Evolutionary conservation across 2,113 vertebrate genomes (phyloP).

Genomic region (Burhinus bistriatus): DNA sequence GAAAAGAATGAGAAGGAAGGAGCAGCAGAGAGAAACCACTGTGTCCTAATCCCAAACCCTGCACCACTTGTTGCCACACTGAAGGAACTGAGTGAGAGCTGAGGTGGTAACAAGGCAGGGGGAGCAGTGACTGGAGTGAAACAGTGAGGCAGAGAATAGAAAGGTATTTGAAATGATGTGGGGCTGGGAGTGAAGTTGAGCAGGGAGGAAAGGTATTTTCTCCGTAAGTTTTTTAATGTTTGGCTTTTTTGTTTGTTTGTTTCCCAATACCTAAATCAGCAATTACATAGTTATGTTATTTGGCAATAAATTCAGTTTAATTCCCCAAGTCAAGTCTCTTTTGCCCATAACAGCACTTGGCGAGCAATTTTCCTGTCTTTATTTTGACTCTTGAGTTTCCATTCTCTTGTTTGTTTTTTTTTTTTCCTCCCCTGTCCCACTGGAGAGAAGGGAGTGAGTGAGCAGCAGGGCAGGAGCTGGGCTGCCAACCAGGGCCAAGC

Average conservation of each 20-base stretch:
- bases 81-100: background rate
- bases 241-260: background rate
- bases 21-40: background rate
- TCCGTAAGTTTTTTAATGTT: background rate
- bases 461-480: background rate
- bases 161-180: background rate
- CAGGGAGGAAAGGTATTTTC: background rate
- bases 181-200: background rate
- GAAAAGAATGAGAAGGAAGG: background rate
- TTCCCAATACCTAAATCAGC: background rate
- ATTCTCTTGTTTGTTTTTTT: background rate
- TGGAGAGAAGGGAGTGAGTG: background rate
- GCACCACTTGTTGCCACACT: rapidly evolving
- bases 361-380: background rate
- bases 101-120: background rate
- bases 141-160: background rate
- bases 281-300: background rate
- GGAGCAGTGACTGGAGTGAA: background rate
- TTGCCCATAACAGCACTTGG: background rate
- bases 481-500: background rate
- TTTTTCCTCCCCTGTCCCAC: background rate
- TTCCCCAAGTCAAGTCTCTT: background rate
- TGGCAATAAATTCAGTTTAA: background rate
- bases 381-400: background rate
- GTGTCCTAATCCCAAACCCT: background rate